Percentiles rank a stretch among this genome's conserved stretches.
Conservation (phyloP, 2,113 vertebrate species). For the Pedetes capensis region DNA sequence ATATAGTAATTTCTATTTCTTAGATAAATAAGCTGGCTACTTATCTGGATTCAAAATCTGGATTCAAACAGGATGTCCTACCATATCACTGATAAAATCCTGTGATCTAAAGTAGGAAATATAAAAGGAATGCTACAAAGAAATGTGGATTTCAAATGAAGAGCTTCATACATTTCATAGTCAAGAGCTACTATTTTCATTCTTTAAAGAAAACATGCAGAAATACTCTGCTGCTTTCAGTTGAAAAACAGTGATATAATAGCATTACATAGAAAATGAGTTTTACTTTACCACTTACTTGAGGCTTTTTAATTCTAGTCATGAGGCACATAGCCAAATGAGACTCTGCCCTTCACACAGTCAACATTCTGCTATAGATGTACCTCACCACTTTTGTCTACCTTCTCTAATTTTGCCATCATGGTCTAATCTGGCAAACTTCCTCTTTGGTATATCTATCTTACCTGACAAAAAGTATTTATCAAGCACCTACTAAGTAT, state of each 20-base stretch:
- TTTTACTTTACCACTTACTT: background rate
- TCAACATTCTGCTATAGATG: background rate
- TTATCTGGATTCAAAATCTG: background rate
- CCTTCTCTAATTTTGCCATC: background rate
- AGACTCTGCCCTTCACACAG: background rate
- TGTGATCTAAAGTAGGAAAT: background rate
- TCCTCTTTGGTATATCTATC: background rate
- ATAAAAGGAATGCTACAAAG: background rate
- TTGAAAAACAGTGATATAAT: background rate
- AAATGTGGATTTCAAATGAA: background rate
- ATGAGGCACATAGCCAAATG: background rate
- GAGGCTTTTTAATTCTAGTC: background rate
- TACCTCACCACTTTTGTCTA: background rate
- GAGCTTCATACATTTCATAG: background rate
- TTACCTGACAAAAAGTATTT: background rate
- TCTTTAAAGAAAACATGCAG: background rate
- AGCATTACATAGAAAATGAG: background rate
- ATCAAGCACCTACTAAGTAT: background rate
- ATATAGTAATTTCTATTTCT: background rate
- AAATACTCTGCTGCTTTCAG: background rate
- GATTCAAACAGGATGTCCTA: background rate
- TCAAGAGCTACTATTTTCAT: background rate
- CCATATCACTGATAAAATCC: background rate
- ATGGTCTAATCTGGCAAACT: background rate
- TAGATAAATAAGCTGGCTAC: slow-evolving; percentile 14